Evolutionary conservation across 2,888 invertebrate genomes (phyloP), one percentile per base, ranked within the genome.

Genomic region (Periphyllus acericola): DNA sequence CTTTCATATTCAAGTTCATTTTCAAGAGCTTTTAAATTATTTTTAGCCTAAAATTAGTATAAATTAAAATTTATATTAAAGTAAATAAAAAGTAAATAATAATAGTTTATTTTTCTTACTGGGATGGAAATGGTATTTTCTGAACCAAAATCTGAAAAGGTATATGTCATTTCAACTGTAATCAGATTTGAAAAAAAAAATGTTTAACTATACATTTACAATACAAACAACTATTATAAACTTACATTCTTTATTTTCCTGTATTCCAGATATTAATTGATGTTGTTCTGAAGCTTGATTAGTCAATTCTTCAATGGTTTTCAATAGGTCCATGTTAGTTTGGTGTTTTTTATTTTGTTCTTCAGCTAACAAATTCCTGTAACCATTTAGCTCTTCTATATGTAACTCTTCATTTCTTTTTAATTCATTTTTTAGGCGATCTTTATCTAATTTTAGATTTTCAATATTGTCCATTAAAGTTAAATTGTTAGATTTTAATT

Each of bases 261-360:
- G 36, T 34, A 87, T 60, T 66, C 46, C 36, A 74, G 74, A 60
- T 32, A 87, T 72, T 29, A 87, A 75, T 46, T 81, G 29, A 19
- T 81, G 36, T 32, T 87, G 87, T 74, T 87, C 81, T 40, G 80
- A 74, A 40, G 80, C 32, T 25, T 81, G 81, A 74, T 40, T 81
- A 60, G 81, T 87, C 52, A 87, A 74, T 32, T 87, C 87, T 75
- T 79, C 87, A 32, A 87, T 81, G 5, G 55, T 72, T 75, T 81
- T 87, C 11, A 87, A 72, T n/a, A 87, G 25, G 34, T 87, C 74
- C 87, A 87, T 87, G 14, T 87, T 87, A 25, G 60, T 21, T 32
- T 87, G 72, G 40, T 87, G 87, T 75, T 87, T 87, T 75, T 87
- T 80, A 60, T 87, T 80, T 2, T 79, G 86, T 72, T 86, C 86